Base-by-base conservation (phyloP, 2,888 invertebrate genomes). In the Sphaerophoria rueppellii region DNA sequence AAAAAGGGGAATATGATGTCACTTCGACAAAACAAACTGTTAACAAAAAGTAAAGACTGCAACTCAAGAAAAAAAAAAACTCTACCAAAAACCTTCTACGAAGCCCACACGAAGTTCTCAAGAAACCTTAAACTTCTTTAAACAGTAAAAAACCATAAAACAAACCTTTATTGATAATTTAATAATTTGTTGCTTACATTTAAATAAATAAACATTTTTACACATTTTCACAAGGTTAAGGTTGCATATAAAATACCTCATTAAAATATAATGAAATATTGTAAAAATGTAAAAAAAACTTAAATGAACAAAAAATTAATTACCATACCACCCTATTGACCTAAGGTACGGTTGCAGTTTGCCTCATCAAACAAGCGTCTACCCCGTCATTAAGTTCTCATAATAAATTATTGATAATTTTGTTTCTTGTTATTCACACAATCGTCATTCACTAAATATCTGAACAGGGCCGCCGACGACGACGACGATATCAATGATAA, bases 391-490 rank as follows among this genome's bases (percentile, higher is more conserved):
- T 24, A 24, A 2, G 24, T 24, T 24, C 24, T 24, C 24, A 24
- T 24, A 24, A 24, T 24, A 24, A 24, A 16, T 40, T 12, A 16
- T 58, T 34, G 4, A 40, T 46, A 4, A 4, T 48, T 14, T 34
- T 24, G 37, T n/a, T 48, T 48, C 24, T 54, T 54, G 54, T 52
- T 40, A 40, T 67, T 67, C 40, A 67, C 24, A 67, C 5, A 54
- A 5, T 43, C 43, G 12, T 43, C 43, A 43, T 43, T 43, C 9
- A 43, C 43, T 2, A 4, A 54, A 54, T 43, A 54, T 32, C n/a
- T 67, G 40, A 54, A 65, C 65, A 65, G 35, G 50, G 65, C 67
- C 52, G 48, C 35, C 46, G 46, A 48, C 34, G 63, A 14, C 43
- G 9, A 6, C 2, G 11, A 48, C 50, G 43, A 6, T 9, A 0